phyloP scores from a whole-genome alignment of 2,888 invertebrate genomes.

The Graphium colonna region DNA sequence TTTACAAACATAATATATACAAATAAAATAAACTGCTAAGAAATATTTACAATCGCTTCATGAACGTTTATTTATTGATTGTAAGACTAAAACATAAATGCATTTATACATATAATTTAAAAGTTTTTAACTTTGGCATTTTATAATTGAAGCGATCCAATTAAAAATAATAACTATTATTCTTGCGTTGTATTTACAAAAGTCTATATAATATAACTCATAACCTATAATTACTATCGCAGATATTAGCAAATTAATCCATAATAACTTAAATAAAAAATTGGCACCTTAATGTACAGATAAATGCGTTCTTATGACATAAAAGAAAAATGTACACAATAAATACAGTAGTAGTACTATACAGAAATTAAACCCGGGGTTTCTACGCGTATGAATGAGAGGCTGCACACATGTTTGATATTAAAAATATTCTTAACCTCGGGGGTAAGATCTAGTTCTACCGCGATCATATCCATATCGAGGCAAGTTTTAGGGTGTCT shows the following conservation, averaged over 20 bases:
- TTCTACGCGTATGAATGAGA: too few relatives aligned
- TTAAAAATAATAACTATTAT: conserved; percentile 35
- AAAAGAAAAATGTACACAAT: conserved; percentile 47
- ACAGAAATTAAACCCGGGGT: conserved; percentile 64
- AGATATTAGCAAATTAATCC: conserved; percentile 68
- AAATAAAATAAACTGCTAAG: conserved; percentile 37
- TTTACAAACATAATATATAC: conserved; percentile 67
- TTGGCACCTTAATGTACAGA: conserved; percentile 54
- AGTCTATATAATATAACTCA: conserved; percentile 36
- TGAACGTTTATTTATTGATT: conserved; percentile 46
- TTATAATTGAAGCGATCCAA: conserved; percentile 54
- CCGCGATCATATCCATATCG: too few relatives aligned
- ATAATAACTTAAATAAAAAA: conserved; percentile 48
- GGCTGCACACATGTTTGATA: too few relatives aligned
- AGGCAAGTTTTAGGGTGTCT: conserved; percentile 79
- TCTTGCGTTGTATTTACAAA: conserved; percentile 51
- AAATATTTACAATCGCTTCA: conserved; percentile 65
- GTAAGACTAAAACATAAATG: conserved; percentile 60
- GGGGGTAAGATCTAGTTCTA: too few relatives aligned
- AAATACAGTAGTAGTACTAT: conserved; percentile 58
- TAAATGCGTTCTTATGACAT: conserved; percentile 54
- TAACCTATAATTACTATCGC: conserved; percentile 70
- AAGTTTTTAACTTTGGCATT: conserved; percentile 77
- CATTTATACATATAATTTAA: conserved; percentile 62
- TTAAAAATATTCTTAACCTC: too few relatives aligned